Evolutionary conservation across 2,888 invertebrate species (phyloP), one percentile per base, ranked within the genome.

Genomic region (Tubulanus polymorphus): DNA sequence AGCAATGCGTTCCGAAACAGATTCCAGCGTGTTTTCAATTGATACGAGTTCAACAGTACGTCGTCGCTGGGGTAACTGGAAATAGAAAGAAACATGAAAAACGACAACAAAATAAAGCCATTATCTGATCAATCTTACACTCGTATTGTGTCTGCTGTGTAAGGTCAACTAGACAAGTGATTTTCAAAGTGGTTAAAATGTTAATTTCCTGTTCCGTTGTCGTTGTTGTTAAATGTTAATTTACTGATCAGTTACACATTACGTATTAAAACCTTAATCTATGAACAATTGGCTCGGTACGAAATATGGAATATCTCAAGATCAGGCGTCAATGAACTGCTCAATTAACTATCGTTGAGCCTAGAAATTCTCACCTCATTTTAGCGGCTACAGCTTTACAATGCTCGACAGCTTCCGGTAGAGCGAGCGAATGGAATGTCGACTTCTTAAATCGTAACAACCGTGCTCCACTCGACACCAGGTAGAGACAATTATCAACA

Each of bases 381-480:
- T 60, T 62, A 37, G 56, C 60, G 12, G 69, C 61, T 5, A 69
- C 51, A 26, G 59, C 63, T 25, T 58, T 59, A 2, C 67, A 60
- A 28, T 69, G 61, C 18, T 64, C 61, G n/a, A 69, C 26, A 2
- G 67, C 65, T 5, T 69, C 66, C 0, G 56, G 50, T 1, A 66
- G 55, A 0, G 67, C 66, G 23, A 57, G 60, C 10, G 57, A 60
- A 45, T 63, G 64, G 57, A 67, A 72, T 8, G 59, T 63, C 6
- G 57, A 58, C 41, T 66, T 59, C 41, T 65, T 64, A 2, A 72
- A 57, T 12, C 69, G 47, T 45, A 72, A 50, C 10, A 72, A 53
- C 25, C 62, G 59, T 41, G 68, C 64, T 0, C 72, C 72, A 18
- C 57, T 51, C 52, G 70, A 70, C 5, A 70, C 72, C 8, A 72